Evolutionary conservation across 2,797 vertebrate genomes (phyloP).

Genomic region (Pipistrellus pygmaeus): DNA sequence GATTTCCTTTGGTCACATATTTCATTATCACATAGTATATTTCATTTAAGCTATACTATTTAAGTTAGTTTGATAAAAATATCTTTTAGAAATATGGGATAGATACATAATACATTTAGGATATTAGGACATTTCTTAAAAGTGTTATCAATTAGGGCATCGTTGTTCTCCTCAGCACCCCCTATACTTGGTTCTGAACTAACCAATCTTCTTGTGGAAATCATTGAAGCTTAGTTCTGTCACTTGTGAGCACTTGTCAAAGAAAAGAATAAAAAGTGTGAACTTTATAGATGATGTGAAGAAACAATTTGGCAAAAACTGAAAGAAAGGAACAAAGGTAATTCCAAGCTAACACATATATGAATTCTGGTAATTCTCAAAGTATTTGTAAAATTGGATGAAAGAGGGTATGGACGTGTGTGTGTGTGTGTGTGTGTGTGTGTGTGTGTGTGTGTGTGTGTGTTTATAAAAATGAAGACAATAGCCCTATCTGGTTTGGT

Average conservation of each 20-base stretch:
- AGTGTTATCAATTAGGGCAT: background rate
- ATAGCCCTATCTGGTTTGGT: background rate
- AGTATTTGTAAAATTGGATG: conserved; percentile 12
- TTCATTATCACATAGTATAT: conserved; percentile 2
- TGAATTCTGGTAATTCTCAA: background rate
- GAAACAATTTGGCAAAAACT: background rate
- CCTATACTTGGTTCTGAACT: background rate
- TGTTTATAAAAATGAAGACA: conserved; percentile 7
- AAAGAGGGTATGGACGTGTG: background rate
- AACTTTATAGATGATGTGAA: background rate
- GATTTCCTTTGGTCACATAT: conserved; percentile 3
- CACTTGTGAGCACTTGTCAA: conserved; percentile 33
- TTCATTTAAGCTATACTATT: conserved; percentile 32
- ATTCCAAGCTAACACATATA: background rate
- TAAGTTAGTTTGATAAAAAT: conserved; percentile 32
- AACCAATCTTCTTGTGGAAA: background rate
- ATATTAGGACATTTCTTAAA: background rate
- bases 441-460: background rate
- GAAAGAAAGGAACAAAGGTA: conserved; percentile 15
- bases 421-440: background rate
- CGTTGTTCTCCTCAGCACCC: background rate
- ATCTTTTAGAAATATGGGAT: background rate
- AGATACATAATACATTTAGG: background rate
- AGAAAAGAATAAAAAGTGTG: background rate
- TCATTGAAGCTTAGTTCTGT: background rate